These are phyloP conservation scores for Drosophila tropicalis DNA, from an alignment of 1,140 invertebrate genomes.

Conservation along the genomic window DNA sequence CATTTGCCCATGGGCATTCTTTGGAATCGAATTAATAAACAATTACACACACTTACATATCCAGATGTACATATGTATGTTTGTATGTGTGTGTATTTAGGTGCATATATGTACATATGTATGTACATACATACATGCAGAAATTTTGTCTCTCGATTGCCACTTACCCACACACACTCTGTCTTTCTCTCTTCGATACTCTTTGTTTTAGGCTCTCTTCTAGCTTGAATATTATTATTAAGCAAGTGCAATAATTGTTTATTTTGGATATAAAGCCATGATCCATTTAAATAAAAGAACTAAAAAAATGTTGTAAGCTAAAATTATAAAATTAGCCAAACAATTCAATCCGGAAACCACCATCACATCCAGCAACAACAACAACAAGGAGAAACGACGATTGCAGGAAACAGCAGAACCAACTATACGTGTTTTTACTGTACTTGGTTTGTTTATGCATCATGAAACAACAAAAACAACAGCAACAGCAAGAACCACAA, in stretches of 20 bases:
- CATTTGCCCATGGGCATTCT: slow-evolving; percentile 50
- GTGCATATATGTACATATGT: background rate
- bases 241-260: slow-evolving; percentile 67
- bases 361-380: slow-evolving; percentile 39
- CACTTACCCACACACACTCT: slow-evolving; percentile 3
- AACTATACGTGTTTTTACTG: slow-evolving; percentile 48
- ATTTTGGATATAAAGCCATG: slow-evolving; percentile 52
- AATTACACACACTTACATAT: slow-evolving; percentile 27
- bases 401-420: slow-evolving; percentile 30
- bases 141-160: background rate
- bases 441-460: slow-evolving; percentile 42
- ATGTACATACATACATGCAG: background rate
- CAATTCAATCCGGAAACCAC: slow-evolving; percentile 16
- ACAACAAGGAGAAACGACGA: slow-evolving; percentile 28
- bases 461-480: slow-evolving; percentile 36
- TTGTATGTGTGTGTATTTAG: background rate
- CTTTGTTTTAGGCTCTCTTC: slow-evolving; percentile 20
- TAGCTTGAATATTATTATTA: slow-evolving; percentile 27
- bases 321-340: background rate
- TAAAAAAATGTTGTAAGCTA: slow-evolving; percentile 5
- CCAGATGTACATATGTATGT: background rate
- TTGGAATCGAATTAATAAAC: slow-evolving; percentile 44
- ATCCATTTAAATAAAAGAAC: slow-evolving; percentile 29
- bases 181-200: background rate
- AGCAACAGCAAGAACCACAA: slow-evolving; percentile 21